Evolutionary conservation across 2,888 invertebrate species (phyloP), one percentile per base, ranked within the genome.

Genomic region (Aphrophora alni): DNA sequence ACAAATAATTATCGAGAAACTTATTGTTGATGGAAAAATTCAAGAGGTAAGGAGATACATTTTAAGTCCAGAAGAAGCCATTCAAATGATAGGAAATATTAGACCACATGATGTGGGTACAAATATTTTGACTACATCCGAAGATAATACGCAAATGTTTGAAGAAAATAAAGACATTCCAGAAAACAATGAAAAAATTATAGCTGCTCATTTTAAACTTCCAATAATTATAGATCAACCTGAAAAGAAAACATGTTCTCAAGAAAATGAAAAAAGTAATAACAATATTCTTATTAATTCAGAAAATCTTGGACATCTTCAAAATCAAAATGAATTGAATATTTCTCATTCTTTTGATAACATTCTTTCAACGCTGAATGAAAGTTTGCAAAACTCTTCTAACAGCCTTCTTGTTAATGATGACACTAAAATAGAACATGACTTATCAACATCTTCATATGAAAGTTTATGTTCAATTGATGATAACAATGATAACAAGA

Each of bases 11-110:
- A 73, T 80, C 24, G 80, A 80, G 38, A 80, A 75, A 38, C 38
- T 80, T 72, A 80, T 80, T 59, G 38, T 80, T 59, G 77, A 80
- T 38, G 80, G 80, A 28, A 80, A 77, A 70, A 77, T 80, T 28
- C 77, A 80, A 21, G 73, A 80, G 59, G 77, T 80, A 21, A 77
- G 75, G 21, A 28, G 69, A 74, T 77, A 80, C 21, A 71, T 80
- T 24, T n/a, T 75, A 33, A 69, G 71, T 38, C 72, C 71, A 70
- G 75, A 68, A 21, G 80, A 80, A 75, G 75, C 21, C 8, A 51
- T 0, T 24, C 24, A 38, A 44, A 26, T 74, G n/a, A 24, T 10
- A 7, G n/a, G 14, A 38, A 38, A 33, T n/a, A 38, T 38, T 1
- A 33, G 21, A 28, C n/a, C 28, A 21, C 2, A 28, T 33, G 33